A percentile compares a stretch with the other conserved stretches of the same genome.
Evolutionary conservation across 2,113 vertebrate genomes (phyloP).

Genomic region (Eudyptes chrysolophus): DNA sequence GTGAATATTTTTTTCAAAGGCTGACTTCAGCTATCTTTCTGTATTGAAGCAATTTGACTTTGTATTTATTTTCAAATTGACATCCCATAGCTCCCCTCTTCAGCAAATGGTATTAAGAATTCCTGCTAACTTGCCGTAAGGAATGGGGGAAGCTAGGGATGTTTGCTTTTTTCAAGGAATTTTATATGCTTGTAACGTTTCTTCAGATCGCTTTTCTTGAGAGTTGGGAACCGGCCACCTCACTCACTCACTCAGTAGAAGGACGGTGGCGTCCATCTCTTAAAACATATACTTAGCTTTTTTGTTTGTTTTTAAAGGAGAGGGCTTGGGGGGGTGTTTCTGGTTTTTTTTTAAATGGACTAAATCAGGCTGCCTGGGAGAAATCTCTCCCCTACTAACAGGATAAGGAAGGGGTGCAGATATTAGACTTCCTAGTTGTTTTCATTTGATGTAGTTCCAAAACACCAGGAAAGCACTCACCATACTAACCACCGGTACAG

Average conservation of each 20-base stretch:
- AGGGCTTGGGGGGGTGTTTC: background rate
- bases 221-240: background rate
- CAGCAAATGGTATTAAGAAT: background rate
- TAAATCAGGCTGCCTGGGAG: background rate
- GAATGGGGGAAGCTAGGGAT: background rate
- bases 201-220: background rate
- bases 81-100: background rate
- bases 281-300: background rate
- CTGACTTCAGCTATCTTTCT: background rate
- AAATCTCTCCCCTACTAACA: background rate
- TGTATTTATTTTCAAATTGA: constrained; percentile 68
- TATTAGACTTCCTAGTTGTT: background rate
- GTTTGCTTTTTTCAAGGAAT: background rate
- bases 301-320: background rate
- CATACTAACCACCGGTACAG: rapidly evolving
- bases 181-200: background rate
- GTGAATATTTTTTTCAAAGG: constrained; percentile 60
- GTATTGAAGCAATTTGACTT: constrained; percentile 12
- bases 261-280: background rate
- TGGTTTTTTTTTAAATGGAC: background rate
- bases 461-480: background rate
- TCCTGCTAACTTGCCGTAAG: rapidly evolving
- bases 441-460: background rate
- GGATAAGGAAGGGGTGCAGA: background rate
- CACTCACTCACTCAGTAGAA: rapidly evolving